Evolutionary conservation across 2,113 vertebrate species (phyloP).

Genomic region (Rhinopomastus cyanomelas): DNA sequence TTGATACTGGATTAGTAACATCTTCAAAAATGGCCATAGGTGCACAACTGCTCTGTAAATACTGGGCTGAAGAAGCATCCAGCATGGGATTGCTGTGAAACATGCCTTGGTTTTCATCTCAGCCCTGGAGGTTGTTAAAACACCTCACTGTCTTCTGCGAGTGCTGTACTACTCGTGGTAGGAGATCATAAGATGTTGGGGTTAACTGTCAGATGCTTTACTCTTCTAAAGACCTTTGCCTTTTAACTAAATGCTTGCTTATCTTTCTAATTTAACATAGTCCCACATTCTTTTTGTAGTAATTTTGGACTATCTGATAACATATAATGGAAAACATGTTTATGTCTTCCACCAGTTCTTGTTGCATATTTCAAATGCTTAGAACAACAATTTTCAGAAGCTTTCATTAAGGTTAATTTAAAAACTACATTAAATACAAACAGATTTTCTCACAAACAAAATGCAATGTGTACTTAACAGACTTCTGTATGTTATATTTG

Average conservation of each 20-base stretch:
- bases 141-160: constrained; percentile 1
- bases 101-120: background rate
- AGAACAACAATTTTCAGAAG: constrained; percentile 88
- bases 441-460: constrained; percentile 88
- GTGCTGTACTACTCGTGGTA: constrained; percentile 40
- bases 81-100: background rate
- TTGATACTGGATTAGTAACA: background rate
- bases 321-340: constrained; percentile 87
- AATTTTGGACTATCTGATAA: constrained; percentile 87
- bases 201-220: constrained; percentile 80
- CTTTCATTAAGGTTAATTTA: constrained; percentile 88
- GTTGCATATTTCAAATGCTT: constrained; percentile 87
- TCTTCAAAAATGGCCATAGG: background rate
- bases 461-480: constrained; percentile 87
- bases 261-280: constrained; percentile 86
- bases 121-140: background rate
- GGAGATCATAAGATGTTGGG: constrained; percentile 75
- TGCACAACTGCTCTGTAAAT: background rate
- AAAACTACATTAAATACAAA: constrained; percentile 87
- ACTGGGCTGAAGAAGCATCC: constrained; percentile 20
- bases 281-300: constrained; percentile 84
- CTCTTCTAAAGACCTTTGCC: constrained; percentile 82
- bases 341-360: constrained; percentile 79
- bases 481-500: constrained; percentile 87
- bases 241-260: constrained; percentile 85